Evolutionary conservation across 2,888 invertebrate genomes (phyloP).

Genomic region (Flexamia atlantica): DNA sequence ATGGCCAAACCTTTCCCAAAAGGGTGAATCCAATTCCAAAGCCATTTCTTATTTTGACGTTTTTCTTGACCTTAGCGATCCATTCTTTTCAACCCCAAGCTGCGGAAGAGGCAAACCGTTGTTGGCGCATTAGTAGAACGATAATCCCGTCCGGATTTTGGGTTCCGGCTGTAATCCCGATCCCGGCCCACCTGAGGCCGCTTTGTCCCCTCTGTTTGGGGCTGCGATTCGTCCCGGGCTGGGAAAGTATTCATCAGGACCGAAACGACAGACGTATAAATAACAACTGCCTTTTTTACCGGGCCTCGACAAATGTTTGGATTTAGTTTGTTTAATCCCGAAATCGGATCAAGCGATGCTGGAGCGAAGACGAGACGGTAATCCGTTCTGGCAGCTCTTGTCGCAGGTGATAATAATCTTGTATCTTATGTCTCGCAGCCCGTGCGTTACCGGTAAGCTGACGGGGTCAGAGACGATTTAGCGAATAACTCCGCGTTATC

Average conservation of each 20-base stretch:
- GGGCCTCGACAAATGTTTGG: constrained; percentile 47
- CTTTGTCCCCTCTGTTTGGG: constrained; percentile 32
- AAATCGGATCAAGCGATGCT: constrained; percentile 33
- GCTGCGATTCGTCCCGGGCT: constrained; percentile 35
- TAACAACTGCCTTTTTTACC: constrained; percentile 42
- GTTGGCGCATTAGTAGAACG: not conserved
- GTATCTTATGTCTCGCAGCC: constrained; percentile 50
- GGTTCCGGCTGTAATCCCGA: constrained; percentile 17
- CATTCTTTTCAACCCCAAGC: constrained; percentile 20
- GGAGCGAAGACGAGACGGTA: constrained; percentile 15
- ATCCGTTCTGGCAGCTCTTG: constrained; percentile 14
- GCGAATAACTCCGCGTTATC: not conserved
- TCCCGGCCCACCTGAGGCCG: constrained; percentile 22
- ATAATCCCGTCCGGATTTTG: constrained; percentile 46
- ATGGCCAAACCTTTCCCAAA: not conserved
- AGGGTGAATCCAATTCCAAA: constrained; percentile 6
- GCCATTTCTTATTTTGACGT: constrained; percentile 26
- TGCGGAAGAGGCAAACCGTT: constrained; percentile 20
- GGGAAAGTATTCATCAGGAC: constrained; percentile 13
- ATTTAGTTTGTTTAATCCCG: constrained; percentile 56
- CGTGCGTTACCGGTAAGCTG: constrained; percentile 26
- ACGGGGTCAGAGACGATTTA: not conserved
- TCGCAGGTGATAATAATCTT: constrained; percentile 55
- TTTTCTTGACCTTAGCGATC: constrained; percentile 47
- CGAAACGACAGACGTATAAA: constrained; percentile 39